These are phyloP conservation scores for Busseola fusca DNA, from an alignment of 2,888 invertebrate species.

Conservation along the genomic window DNA sequence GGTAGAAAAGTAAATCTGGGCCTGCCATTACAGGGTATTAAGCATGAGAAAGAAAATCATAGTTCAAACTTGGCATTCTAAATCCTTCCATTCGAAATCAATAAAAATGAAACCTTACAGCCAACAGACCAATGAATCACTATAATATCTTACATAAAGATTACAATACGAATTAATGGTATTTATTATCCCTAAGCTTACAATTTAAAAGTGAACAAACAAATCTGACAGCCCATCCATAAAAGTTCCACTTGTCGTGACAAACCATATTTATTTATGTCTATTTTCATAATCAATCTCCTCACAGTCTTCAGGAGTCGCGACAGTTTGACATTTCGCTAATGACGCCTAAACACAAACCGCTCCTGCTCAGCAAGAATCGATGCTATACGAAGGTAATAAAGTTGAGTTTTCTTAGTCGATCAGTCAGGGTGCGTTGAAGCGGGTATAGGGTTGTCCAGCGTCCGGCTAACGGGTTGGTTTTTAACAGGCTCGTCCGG, in stretches of 20 bases:
- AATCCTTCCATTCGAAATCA: not conserved
- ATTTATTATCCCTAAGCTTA: not conserved
- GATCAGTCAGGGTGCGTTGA: conserved; percentile 15
- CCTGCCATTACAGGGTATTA: not conserved
- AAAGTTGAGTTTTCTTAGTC: conserved; percentile 47
- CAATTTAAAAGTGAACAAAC: conserved; percentile 6
- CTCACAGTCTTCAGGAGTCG: conserved; percentile 63
- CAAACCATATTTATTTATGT: conserved; percentile 49
- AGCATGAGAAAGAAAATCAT: not conserved
- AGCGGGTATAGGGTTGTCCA: conserved; percentile 38
- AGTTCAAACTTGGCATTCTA: not conserved
- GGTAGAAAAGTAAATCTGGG: not conserved
- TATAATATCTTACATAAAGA: not conserved
- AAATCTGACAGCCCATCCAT: conserved; percentile 39
- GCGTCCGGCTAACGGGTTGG: conserved; percentile 20
- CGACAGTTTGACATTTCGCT: conserved; percentile 73
- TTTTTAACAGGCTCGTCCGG: conserved; percentile 27
- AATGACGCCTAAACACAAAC: conserved; percentile 64
- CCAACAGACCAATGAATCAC: not conserved
- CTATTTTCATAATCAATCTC: conserved; percentile 68
- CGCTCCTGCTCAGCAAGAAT: conserved; percentile 23
- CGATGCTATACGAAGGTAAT: conserved; percentile 37
- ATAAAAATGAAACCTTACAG: conserved; percentile 6
- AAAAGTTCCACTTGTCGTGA: conserved; percentile 36
- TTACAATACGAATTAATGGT: not conserved